Evolutionary conservation across 2,113 vertebrate species (phyloP).

Genomic region (Zosterops hypoxanthus): DNA sequence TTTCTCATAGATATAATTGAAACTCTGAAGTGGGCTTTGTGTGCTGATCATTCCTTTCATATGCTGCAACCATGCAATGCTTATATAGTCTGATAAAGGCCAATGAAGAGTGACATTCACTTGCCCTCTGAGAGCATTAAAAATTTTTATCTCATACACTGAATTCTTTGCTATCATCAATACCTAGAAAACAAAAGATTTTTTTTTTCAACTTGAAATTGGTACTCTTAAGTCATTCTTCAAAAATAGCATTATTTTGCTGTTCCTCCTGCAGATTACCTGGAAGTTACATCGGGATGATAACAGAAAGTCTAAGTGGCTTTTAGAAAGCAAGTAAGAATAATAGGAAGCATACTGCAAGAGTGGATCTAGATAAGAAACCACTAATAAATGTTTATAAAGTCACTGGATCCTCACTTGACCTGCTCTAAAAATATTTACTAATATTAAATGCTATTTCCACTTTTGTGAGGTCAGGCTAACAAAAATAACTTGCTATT

Average conservation of each 20-base stretch:
- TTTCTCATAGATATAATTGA: neutral
- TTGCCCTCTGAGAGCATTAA: neutral
- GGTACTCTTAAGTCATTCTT: neutral
- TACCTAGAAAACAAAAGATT: neutral
- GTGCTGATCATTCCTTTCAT: neutral
- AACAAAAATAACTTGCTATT: slow-evolving; percentile 30
- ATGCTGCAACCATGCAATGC: neutral
- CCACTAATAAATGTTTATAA: neutral
- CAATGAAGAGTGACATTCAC: neutral
- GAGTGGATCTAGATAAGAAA: neutral
- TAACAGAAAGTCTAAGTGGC: neutral
- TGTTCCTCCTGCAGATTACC: neutral
- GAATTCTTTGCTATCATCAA: neutral
- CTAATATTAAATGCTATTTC: slow-evolving; percentile 5
- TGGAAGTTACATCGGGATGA: neutral
- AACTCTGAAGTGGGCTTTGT: neutral
- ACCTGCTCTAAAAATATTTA: slow-evolving; percentile 39
- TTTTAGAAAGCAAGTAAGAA: neutral
- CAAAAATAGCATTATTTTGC: neutral
- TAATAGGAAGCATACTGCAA: neutral
- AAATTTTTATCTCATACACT: neutral
- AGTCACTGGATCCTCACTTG: neutral
- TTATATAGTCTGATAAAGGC: neutral
- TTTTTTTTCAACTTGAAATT: slow-evolving; percentile 5
- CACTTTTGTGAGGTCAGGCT: neutral